phyloP scores from a whole-genome alignment of 1,140 invertebrate species.

The Brachionus manjavacas region DNA sequence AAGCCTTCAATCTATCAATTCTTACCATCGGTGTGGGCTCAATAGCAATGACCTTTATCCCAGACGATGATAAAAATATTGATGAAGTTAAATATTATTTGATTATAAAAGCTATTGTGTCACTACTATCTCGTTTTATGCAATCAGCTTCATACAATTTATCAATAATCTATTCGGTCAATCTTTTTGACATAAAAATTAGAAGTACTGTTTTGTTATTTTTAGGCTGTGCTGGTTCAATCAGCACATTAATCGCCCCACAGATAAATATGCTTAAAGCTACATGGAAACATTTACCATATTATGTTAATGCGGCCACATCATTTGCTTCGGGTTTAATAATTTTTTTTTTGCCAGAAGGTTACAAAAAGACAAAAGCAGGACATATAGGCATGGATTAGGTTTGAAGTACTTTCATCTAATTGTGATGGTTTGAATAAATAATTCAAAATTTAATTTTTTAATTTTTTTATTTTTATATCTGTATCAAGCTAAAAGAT shows the following conservation, averaged over 20 bases:
- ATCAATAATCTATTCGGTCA: background rate
- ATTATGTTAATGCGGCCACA: background rate
- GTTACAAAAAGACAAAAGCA: background rate
- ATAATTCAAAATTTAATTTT: background rate
- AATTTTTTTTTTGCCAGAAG: background rate
- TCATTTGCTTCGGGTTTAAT: background rate
- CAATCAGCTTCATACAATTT: slow-evolving; percentile 6
- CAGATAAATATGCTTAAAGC: slow-evolving; percentile 35
- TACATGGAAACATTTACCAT: background rate
- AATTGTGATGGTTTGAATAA: background rate
- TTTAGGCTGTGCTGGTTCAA: background rate
- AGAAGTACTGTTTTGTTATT: slow-evolving; percentile 34
- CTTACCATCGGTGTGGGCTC: background rate
- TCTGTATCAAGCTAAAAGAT: too few species aligned
- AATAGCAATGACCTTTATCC: background rate
- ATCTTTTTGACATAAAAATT: slow-evolving; percentile 25
- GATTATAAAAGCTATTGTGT: background rate
- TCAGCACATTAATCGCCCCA: slow-evolving; percentile 10
- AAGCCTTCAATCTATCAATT: background rate
- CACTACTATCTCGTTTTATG: background rate
- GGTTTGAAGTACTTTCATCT: too few species aligned
- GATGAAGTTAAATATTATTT: background rate
- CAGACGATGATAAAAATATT: background rate
- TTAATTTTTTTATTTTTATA: too few species aligned
- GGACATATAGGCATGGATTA: background rate